Evolutionary conservation across 64 coral and sea anemone genomes (phyloP).

Genomic region (Hydrozoanthus tunicans): DNA sequence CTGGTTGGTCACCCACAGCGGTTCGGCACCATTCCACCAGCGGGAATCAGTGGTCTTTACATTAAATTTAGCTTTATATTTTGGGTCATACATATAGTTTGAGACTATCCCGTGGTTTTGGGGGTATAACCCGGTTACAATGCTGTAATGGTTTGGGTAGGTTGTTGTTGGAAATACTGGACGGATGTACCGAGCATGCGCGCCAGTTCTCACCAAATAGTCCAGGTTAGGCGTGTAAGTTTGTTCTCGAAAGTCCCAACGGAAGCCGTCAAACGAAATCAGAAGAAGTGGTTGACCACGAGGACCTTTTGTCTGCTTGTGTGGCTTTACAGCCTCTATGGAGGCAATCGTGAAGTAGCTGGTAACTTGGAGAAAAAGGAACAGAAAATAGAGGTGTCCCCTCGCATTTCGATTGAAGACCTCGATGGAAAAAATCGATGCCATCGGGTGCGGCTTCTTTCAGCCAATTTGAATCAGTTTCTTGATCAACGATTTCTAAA

Average conservation of each 20-base stretch:
- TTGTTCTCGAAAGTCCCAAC: constrained; percentile 85
- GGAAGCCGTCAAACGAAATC: constrained; percentile 92
- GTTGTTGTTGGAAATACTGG: constrained; percentile 82
- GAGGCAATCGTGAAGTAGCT: not conserved
- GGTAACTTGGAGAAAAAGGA: not conserved
- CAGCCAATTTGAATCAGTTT: too few relatives aligned
- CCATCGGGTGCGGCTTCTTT: too few relatives aligned
- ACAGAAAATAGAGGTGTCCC: not conserved
- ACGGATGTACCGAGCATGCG: constrained; percentile 65
- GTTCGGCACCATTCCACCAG: constrained; percentile 86
- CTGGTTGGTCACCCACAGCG: constrained; percentile 93
- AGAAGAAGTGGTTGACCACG: constrained; percentile 50
- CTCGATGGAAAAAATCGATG: too few relatives aligned
- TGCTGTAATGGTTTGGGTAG: constrained; percentile 78
- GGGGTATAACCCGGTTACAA: constrained; percentile 89
- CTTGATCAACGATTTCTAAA: too few relatives aligned
- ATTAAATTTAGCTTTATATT: constrained; percentile 71
- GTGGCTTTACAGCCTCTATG: not conserved
- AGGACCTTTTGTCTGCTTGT: too few relatives aligned
- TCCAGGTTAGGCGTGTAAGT: constrained; percentile 76
- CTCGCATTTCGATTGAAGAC: too few relatives aligned
- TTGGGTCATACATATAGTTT: constrained; percentile 87
- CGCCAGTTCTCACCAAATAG: constrained; percentile 68
- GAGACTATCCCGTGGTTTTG: constrained; percentile 83
- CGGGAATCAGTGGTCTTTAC: constrained; percentile 61